Evolutionary conservation across 2,888 invertebrate genomes (phyloP), one percentile per base, ranked within the genome.

Genomic region (Leucophenga maculata): DNA sequence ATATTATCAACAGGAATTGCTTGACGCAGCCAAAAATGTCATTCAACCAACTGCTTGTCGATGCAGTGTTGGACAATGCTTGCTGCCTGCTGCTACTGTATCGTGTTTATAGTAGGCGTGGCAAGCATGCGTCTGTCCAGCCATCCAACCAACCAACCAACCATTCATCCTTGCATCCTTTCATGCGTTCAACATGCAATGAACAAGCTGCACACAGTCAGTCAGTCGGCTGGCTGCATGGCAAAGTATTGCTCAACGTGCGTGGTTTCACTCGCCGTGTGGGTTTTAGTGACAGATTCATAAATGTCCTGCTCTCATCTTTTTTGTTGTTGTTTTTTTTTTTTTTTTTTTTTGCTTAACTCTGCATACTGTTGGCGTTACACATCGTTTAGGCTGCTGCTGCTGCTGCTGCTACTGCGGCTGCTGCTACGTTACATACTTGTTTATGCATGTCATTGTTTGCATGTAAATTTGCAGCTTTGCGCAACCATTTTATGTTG

Each of bases 371-470:
- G 54, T 55, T 22, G 52, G 39, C 16, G n/a, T 32, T 54, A 57
- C 48, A 46, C 46, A 64, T 46, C 8, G 46, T 48, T 14, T 14
- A 14, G 20, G 32, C 22, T 26, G 44, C 46, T 22, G 54, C 22
- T 18, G 14, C 39, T 26, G 62, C 50, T 39, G 39, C 26, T 22
- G 26, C 26, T 26, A 22, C 16, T 3, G 3, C n/a, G 3, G 44
- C 14, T 18, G 26, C 54, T n/a, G 72, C 72, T 64, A 22, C 71
- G 69, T 52, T 67, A 69, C 72, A 72, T 71, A 73, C 77, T 78
- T 78, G 78, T 78, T 79, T 76, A 76, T 82, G 78, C 81, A 75
- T 76, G 81, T 81, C 83, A 82, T 83, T 81, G 83, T 80, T 82
- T 77, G 78, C 79, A 81, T 81, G 78, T 75, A 82, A 78, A 82